Base-by-base conservation (phyloP, 2,113 vertebrate species). In the human (Homo sapiens) region DNA sequence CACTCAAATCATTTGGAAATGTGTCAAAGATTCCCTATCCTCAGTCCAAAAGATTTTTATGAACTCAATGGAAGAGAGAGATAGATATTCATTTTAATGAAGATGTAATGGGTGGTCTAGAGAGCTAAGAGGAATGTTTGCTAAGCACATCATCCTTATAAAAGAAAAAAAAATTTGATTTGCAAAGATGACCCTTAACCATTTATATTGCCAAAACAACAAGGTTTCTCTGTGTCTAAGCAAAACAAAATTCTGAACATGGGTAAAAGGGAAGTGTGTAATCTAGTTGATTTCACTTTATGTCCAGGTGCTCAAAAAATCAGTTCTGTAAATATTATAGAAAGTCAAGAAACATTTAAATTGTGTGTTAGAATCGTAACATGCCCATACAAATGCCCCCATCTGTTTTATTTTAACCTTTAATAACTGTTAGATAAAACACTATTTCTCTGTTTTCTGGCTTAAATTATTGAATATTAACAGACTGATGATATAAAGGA, bases 381-480 rank as follows among this genome's bases (percentile, higher is more conserved):
- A n/a, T 14, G 20, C 14, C 38, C 27, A 52, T 52, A 59, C 1
- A 91, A 48, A 87, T 48, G 5, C 1, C 87, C 20, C 23, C 17
- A 57, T 86, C 1, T 93, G 8, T 93, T 92, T 95, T 89, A 68
- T 4, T 82, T 76, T 93, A 61, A 92, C 18, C 40, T 82, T 87
- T 94, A 92, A 70, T 87, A 93, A 87, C 23, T 48, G 25, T 68
- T 86, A 82, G 52, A 72, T 75, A n/a, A n/a, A n/a, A 95, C 1
- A 45, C 0, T 79, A 0, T 68, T 48, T 80, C 17, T 93, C 78
- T 52, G 0, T 55, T 38, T 93, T 93, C 72, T 84, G 11, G 8
- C 81, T 81, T 95, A 94, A 96, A 89, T 73, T 66, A 89, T 90
- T 95, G 97, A 96, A 57, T 95, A 94, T 97, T 96, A 97, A 5